phyloP scores from a whole-genome alignment of 2,797 vertebrate genomes.

The Paedocypris micromegethes region DNA sequence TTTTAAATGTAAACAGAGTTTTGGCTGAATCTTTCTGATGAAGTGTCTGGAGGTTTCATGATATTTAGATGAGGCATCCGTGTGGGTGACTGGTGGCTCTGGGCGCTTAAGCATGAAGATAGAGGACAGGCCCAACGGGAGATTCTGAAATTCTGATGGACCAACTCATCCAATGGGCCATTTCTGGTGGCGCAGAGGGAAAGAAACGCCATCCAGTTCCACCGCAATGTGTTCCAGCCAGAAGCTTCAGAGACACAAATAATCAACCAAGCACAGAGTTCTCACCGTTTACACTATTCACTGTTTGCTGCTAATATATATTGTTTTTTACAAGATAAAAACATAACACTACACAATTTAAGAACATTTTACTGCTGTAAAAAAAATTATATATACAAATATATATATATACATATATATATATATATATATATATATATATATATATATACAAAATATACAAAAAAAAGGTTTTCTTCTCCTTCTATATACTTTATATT shows the following conservation, averaged over 20 bases:
- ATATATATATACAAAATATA: too few species aligned
- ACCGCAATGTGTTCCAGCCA: constrained; percentile 28
- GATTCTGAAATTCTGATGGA: constrained; percentile 62
- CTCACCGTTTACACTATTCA: not conserved
- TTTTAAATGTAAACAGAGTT: constrained; percentile 42
- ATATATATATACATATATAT: too few species aligned
- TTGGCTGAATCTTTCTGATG: constrained; percentile 47
- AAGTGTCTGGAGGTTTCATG: constrained; percentile 60
- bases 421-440: too few species aligned
- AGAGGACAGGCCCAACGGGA: constrained; percentile 68
- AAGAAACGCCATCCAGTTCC: constrained; percentile 21
- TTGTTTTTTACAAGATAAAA: not conserved
- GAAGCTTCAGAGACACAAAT: constrained; percentile 21
- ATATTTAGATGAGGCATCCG: constrained; percentile 71
- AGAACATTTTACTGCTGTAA: too few species aligned
- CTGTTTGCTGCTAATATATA: constrained; percentile 7
- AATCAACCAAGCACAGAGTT: constrained; percentile 20
- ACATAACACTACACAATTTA: too few species aligned
- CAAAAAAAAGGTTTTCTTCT: too few species aligned
- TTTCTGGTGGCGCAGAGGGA: constrained; percentile 38
- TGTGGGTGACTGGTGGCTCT: constrained; percentile 62
- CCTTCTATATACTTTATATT: too few species aligned
- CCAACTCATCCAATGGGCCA: constrained; percentile 59
- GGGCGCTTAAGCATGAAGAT: constrained; percentile 64
- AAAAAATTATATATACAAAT: too few species aligned